These are phyloP conservation scores for Dasyornis broadbenti DNA, from an alignment of 2,113 vertebrate genomes.

Conservation along the genomic window DNA sequence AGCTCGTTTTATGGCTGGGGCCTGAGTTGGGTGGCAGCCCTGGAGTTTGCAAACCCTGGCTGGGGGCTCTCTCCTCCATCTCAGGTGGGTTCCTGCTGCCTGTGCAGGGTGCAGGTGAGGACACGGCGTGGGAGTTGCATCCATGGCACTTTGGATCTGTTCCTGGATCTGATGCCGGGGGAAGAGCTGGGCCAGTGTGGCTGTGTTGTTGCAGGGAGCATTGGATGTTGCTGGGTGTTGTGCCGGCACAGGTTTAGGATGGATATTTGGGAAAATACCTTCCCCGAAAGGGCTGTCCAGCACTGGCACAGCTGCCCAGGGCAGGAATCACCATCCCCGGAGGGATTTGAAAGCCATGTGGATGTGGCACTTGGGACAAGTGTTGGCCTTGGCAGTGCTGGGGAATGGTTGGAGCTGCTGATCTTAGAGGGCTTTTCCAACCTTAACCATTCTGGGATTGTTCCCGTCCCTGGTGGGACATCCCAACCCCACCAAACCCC, in stretches of 20 bases:
- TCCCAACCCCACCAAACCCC: background rate
- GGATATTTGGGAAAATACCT: background rate
- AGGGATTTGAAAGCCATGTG: background rate
- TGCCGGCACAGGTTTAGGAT: background rate
- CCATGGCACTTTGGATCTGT: accelerated
- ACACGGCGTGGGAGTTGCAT: accelerated
- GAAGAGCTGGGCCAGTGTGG: background rate
- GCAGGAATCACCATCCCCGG: background rate
- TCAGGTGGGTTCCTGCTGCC: background rate
- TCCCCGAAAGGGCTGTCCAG: background rate
- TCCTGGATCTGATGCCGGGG: accelerated
- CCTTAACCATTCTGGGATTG: background rate
- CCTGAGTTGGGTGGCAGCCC: constrained; percentile 39
- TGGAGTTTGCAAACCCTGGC: background rate
- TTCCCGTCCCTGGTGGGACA: background rate
- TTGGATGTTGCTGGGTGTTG: background rate
- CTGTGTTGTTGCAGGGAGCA: accelerated
- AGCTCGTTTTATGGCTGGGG: constrained; percentile 53
- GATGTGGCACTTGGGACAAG: background rate
- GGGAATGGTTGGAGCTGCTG: background rate
- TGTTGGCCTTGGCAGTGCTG: background rate
- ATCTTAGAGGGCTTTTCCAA: background rate
- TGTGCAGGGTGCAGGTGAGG: background rate
- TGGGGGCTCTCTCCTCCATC: background rate
- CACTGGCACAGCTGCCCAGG: background rate